Evolutionary conservation across 2,113 vertebrate species (phyloP).

Genomic region (Triplophysa tibetana): DNA sequence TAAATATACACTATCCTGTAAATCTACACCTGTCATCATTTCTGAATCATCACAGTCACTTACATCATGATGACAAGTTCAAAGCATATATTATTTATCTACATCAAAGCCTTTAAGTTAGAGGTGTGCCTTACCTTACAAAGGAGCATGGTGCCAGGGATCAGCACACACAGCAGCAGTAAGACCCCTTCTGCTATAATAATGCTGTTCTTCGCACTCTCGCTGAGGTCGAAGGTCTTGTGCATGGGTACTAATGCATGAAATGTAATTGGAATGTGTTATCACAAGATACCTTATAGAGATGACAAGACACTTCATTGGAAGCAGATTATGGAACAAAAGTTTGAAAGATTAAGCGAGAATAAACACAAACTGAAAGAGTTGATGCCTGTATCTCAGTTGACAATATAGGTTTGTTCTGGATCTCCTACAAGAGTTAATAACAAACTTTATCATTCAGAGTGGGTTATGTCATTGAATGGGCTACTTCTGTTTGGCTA

Average conservation of each 20-base stretch:
- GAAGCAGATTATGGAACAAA: background rate
- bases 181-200: slow-evolving; percentile 69
- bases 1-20: no score
- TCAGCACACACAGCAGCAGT: slow-evolving; percentile 66
- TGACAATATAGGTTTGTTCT: background rate
- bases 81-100: background rate
- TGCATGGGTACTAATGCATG: slow-evolving; percentile 57
- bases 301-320: background rate
- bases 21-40: background rate
- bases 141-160: slow-evolving; percentile 66
- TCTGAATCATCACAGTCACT: background rate
- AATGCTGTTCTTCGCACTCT: slow-evolving; percentile 73
- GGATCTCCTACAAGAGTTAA: background rate
- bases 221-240: slow-evolving; percentile 65
- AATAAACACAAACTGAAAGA: background rate
- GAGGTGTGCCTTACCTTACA: slow-evolving; percentile 65
- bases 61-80: background rate
- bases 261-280: background rate
- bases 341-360: background rate
- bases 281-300: background rate
- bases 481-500: slow-evolving; percentile 7
- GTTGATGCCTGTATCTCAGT: background rate
- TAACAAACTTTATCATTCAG: background rate
- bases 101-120: background rate
- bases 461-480: slow-evolving; percentile 2